These are phyloP conservation scores for Platysteira castanea DNA, from an alignment of 2,113 vertebrate species.

Conservation along the genomic window DNA sequence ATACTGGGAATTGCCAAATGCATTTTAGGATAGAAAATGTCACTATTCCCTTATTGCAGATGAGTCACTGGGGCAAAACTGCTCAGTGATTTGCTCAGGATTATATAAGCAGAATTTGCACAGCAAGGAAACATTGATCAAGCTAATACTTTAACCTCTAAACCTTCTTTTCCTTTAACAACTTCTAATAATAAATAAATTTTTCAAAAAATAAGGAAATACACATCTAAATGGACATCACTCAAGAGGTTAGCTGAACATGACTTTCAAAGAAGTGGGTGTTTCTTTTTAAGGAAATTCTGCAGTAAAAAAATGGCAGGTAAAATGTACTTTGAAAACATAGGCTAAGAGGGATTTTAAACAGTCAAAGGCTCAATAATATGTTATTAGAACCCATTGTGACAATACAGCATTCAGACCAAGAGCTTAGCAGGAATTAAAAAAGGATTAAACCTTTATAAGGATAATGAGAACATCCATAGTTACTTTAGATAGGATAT, in stretches of 20 bases:
- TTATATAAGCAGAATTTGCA: background rate
- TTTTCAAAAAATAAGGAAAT: background rate
- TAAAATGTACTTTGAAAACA: background rate
- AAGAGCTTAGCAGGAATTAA: slow-evolving; percentile 45
- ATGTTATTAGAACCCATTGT: background rate
- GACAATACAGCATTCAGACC: background rate
- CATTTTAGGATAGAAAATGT: background rate
- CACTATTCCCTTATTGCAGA: background rate
- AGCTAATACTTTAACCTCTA: background rate
- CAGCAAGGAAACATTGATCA: background rate
- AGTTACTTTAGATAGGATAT: slow-evolving; percentile 21
- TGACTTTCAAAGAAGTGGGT: background rate
- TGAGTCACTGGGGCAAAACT: background rate
- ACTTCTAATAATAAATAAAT: background rate
- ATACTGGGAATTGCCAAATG: background rate
- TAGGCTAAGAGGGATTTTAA: background rate
- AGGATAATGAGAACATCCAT: background rate
- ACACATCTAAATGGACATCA: background rate
- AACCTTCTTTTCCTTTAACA: background rate
- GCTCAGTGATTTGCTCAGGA: background rate
- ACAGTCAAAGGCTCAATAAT: background rate
- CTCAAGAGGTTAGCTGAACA: background rate
- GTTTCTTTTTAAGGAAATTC: background rate
- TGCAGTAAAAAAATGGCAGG: background rate
- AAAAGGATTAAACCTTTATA: slow-evolving; percentile 42